phyloP scores from a whole-genome alignment of 2,888 invertebrate species.

The Noctuana brunneofusca region DNA sequence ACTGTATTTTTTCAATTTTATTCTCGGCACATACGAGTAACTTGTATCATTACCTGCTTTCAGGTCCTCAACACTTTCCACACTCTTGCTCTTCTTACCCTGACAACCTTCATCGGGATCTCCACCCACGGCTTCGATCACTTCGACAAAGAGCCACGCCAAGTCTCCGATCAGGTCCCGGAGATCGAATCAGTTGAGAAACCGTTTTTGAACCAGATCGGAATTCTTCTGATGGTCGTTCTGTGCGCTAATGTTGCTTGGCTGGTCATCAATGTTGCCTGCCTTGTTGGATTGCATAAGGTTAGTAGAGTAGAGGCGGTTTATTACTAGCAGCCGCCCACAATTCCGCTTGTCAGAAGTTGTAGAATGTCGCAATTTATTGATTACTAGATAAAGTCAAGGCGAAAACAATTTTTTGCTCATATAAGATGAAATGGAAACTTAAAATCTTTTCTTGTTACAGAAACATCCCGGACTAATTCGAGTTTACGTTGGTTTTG shows the following conservation, averaged over 20 bases:
- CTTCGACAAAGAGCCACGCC: constrained; percentile 39
- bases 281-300: constrained; percentile 55
- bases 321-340: too few species aligned
- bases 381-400: too few species aligned
- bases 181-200: constrained; percentile 40
- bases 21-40: too few species aligned
- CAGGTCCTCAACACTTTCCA: constrained; percentile 49
- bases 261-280: constrained; percentile 50
- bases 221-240: constrained; percentile 44
- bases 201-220: constrained; percentile 42
- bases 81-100: constrained; percentile 42
- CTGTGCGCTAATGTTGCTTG: constrained; percentile 47
- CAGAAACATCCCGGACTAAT: constrained; percentile 55
- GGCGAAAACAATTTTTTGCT: too few species aligned
- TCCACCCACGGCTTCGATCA: constrained; percentile 50
- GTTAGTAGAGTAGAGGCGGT: constrained; percentile 41
- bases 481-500: constrained; percentile 49
- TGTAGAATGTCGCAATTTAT: too few species aligned
- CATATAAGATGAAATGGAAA: too few species aligned
- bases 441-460: constrained; percentile 35
- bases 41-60: too few species aligned
- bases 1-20: too few species aligned
- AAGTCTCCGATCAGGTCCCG: constrained; percentile 28
- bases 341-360: too few species aligned
- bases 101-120: constrained; percentile 45